These are phyloP conservation scores for Phyllotreta cruciferae DNA, from an alignment of 2,888 invertebrate species.

Conservation along the genomic window DNA sequence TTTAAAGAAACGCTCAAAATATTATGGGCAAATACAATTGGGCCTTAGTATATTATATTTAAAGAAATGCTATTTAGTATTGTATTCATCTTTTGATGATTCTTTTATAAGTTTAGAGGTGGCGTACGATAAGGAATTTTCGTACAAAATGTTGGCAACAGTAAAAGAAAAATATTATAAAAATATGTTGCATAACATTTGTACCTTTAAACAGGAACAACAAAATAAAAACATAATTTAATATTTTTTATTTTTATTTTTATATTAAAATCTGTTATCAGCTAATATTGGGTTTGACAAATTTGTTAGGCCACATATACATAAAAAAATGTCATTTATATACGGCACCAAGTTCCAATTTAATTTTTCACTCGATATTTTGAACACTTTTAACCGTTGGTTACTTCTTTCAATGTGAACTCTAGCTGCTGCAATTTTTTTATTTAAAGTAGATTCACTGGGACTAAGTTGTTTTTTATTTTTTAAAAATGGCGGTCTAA, in stretches of 20 bases:
- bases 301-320: constrained; percentile 6
- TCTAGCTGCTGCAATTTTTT: constrained; percentile 10
- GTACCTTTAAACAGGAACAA: background rate
- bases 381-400: constrained; percentile 11
- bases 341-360: constrained; percentile 2
- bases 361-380: constrained; percentile 7
- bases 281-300: background rate
- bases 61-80: constrained; percentile 30
- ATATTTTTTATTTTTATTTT: background rate
- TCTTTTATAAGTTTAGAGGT: background rate
- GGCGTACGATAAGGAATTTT: constrained; percentile 12
- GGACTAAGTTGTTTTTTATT: constrained; percentile 25
- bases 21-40: constrained; percentile 40
- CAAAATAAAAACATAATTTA: background rate
- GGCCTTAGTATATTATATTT: constrained; percentile 41
- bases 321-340: background rate
- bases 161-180: background rate
- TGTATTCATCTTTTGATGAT: constrained; percentile 13
- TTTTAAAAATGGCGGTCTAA: constrained; percentile 31
- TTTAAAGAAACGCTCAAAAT: constrained; percentile 36
- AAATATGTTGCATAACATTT: constrained; percentile 1
- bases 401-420: constrained; percentile 11
- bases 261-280: background rate
- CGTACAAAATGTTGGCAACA: background rate
- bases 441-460: constrained; percentile 22